phyloP scores from a whole-genome alignment of 2,888 invertebrate species.

The Drosophila hamatofila region DNA sequence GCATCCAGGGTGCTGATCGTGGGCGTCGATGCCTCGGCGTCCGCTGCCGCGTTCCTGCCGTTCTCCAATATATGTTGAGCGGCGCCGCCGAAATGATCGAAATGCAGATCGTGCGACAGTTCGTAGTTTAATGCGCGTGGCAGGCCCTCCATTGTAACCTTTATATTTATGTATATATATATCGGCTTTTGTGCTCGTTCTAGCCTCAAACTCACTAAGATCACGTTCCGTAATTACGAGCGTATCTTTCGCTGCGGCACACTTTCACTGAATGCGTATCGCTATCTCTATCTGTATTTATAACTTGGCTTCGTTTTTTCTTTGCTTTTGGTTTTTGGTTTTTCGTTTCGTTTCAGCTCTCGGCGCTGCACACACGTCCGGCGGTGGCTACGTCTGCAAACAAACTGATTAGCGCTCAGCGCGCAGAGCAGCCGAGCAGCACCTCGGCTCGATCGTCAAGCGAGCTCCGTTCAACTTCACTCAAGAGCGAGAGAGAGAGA shows the following conservation, averaged over 20 bases:
- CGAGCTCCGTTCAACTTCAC: conserved; percentile 52
- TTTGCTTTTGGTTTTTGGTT: not conserved
- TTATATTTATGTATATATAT: not conserved
- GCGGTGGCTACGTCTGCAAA: conserved; percentile 61
- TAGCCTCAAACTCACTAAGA: conserved; percentile 10
- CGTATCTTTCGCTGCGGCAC: conserved; percentile 52
- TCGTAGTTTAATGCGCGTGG: conserved; percentile 83
- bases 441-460: conserved; percentile 44
- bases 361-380: conserved; percentile 52
- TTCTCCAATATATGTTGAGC: conserved; percentile 81
- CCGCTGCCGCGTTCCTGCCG: conserved; percentile 50
- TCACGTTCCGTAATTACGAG: conserved; percentile 39
- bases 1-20: conserved; percentile 73
- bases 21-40: conserved; percentile 71
- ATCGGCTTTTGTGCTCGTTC: conserved; percentile 11
- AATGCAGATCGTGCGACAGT: conserved; percentile 82
- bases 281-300: conserved; percentile 25
- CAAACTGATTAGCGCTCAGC: conserved; percentile 70
- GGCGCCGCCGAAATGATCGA: conserved; percentile 78
- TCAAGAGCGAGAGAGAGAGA: conserved; percentile 55
- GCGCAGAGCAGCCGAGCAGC: conserved; percentile 46
- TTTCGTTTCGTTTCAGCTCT: conserved; percentile 27
- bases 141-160: conserved; percentile 77
- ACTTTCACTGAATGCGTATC: conserved; percentile 67
- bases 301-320: conserved; percentile 22